phyloP scores from a whole-genome alignment of 2,113 vertebrate genomes.

The Delphinapterus leucas region DNA sequence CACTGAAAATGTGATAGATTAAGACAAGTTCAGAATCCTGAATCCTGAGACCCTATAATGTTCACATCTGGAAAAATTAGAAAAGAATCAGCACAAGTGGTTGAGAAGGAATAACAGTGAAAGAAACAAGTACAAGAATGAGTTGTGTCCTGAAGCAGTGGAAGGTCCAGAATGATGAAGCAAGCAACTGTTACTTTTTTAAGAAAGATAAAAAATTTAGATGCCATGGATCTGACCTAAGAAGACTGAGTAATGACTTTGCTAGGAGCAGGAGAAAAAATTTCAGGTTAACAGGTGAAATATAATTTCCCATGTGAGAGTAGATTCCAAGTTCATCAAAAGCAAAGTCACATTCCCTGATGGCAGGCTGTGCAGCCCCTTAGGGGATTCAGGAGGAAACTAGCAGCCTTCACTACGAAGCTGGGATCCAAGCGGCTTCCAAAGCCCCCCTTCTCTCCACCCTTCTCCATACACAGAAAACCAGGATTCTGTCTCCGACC shows the following conservation, averaged over 20 bases:
- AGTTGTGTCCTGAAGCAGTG: background rate
- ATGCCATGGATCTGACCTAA: background rate
- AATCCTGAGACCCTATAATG: background rate
- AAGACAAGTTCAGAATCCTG: background rate
- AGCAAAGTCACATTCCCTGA: background rate
- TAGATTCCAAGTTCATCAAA: background rate
- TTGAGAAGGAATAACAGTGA: background rate
- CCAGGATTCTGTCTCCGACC: fast-evolving
- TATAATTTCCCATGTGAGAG: background rate
- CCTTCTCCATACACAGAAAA: fast-evolving
- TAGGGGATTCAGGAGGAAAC: background rate
- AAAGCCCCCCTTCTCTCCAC: fast-evolving
- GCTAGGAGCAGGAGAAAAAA: background rate
- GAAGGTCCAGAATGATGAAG: background rate
- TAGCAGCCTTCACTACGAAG: background rate
- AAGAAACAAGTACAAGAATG: background rate
- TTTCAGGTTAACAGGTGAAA: background rate
- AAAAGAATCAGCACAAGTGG: background rate
- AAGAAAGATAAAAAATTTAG: background rate
- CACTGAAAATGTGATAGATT: background rate
- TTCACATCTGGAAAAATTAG: background rate
- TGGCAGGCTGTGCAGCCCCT: background rate
- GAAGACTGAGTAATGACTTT: background rate
- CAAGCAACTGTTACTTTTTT: background rate
- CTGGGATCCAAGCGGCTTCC: background rate